These are phyloP conservation scores for Dysdera silvatica DNA, from an alignment of 1,140 invertebrate genomes.

Conservation along the genomic window DNA sequence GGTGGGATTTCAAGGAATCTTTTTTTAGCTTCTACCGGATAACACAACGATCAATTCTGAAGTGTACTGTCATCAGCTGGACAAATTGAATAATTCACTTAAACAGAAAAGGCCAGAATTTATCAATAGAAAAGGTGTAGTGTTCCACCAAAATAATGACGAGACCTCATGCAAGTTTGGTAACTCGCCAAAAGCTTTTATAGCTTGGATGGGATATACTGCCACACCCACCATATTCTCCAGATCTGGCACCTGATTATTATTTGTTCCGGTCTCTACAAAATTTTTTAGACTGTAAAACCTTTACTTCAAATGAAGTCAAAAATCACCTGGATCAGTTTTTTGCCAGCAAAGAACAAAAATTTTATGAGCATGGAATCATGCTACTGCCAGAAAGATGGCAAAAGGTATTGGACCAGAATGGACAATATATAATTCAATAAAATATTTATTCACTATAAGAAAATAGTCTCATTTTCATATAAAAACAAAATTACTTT, in stretches of 20 bases:
- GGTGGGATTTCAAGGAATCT: background rate
- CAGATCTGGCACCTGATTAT: background rate
- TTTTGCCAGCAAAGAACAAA: background rate
- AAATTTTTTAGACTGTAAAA: background rate
- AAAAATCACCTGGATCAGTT: constrained; percentile 8
- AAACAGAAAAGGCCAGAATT: background rate
- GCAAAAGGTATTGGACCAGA: constrained; percentile 3
- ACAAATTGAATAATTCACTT: background rate
- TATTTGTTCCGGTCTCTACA: background rate
- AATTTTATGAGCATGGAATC: constrained; percentile 1
- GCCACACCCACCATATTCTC: background rate
- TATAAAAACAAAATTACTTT: background rate
- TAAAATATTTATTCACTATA: constrained; percentile 1
- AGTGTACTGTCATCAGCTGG: background rate
- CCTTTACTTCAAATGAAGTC: constrained; percentile 1
- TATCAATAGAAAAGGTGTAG: background rate
- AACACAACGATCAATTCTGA: background rate
- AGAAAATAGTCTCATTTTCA: background rate
- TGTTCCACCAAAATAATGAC: background rate
- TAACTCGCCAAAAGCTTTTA: constrained; percentile 1
- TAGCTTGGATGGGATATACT: background rate
- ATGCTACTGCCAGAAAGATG: constrained; percentile 1
- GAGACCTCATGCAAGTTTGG: background rate
- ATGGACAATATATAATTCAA: background rate
- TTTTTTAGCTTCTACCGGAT: background rate